Conservation (phyloP, 2,113 vertebrate species). For the Mola mola region DNA sequence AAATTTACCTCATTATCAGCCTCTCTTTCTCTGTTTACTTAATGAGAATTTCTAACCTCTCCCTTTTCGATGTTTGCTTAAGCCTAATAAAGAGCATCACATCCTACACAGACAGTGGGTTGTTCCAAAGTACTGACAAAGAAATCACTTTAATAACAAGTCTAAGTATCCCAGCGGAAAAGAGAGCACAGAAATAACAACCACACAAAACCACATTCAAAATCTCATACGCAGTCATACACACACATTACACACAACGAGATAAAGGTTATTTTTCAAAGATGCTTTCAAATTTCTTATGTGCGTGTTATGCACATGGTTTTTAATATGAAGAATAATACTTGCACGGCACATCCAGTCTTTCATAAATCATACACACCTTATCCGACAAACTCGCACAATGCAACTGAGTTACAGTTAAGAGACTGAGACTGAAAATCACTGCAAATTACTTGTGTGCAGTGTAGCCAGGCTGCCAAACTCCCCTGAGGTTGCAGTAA, state of each 20-base stretch:
- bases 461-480: slow-evolving; percentile 57
- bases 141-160: slow-evolving; percentile 59
- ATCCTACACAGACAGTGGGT: slow-evolving; percentile 31
- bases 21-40: slow-evolving; percentile 43
- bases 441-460: slow-evolving; percentile 72
- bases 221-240: neutral
- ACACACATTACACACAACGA: neutral
- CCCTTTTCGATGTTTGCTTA: slow-evolving; percentile 43
- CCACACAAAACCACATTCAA: neutral
- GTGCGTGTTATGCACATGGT: neutral
- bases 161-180: slow-evolving; percentile 34
- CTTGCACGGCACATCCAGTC: neutral
- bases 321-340: slow-evolving; percentile 7
- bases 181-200: slow-evolving; percentile 41
- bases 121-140: slow-evolving; percentile 67
- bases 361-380: slow-evolving; percentile 42
- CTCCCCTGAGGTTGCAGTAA: slow-evolving; percentile 72
- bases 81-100: slow-evolving; percentile 40
- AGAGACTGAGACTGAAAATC: slow-evolving; percentile 63
- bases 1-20: slow-evolving; percentile 52
- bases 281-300: neutral
- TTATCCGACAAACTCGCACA: slow-evolving; percentile 18
- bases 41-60: slow-evolving; percentile 47
- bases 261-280: neutral
- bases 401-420: slow-evolving; percentile 55